Evolutionary conservation across 2,888 invertebrate species (phyloP).

Genomic region (Chloroclysta siterata): DNA sequence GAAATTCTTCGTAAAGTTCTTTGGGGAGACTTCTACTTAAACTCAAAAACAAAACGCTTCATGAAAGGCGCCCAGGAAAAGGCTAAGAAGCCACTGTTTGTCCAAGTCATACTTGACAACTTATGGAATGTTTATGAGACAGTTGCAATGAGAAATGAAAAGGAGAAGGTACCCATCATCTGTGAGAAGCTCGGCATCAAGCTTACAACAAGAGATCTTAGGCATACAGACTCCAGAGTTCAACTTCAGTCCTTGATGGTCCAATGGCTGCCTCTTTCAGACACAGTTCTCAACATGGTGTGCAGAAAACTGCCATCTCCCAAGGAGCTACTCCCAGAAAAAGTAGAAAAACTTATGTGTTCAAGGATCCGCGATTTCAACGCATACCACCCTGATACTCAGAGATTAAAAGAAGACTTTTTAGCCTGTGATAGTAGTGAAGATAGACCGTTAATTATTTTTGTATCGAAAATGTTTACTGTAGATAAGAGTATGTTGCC

Average conservation of each 20-base stretch:
- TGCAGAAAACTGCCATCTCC: slow-evolving; percentile 93
- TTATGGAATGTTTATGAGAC: slow-evolving; percentile 96
- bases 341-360: slow-evolving; percentile 93
- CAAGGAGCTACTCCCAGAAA: slow-evolving; percentile 88
- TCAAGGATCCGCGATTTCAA: slow-evolving; percentile 88
- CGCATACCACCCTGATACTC: slow-evolving; percentile 88
- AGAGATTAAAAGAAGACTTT: slow-evolving; percentile 88
- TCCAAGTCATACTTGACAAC: slow-evolving; percentile 95
- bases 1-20: slow-evolving; percentile 90
- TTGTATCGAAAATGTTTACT: slow-evolving; percentile 96
- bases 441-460: slow-evolving; percentile 89
- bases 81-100: slow-evolving; percentile 96
- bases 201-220: slow-evolving; percentile 90
- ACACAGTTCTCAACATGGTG: slow-evolving; percentile 92
- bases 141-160: slow-evolving; percentile 90
- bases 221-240: slow-evolving; percentile 90
- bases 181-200: slow-evolving; percentile 91
- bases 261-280: slow-evolving; percentile 95
- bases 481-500: slow-evolving; percentile 90
- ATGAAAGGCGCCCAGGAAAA: slow-evolving; percentile 95
- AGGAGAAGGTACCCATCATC: slow-evolving; percentile 88
- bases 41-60: slow-evolving; percentile 92
- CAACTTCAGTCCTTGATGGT: slow-evolving; percentile 93
- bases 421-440: slow-evolving; percentile 87
- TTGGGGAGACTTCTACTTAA: slow-evolving; percentile 97